These are phyloP conservation scores for Procavia capensis DNA, from an alignment of 2,113 vertebrate genomes.

Conservation along the genomic window DNA sequence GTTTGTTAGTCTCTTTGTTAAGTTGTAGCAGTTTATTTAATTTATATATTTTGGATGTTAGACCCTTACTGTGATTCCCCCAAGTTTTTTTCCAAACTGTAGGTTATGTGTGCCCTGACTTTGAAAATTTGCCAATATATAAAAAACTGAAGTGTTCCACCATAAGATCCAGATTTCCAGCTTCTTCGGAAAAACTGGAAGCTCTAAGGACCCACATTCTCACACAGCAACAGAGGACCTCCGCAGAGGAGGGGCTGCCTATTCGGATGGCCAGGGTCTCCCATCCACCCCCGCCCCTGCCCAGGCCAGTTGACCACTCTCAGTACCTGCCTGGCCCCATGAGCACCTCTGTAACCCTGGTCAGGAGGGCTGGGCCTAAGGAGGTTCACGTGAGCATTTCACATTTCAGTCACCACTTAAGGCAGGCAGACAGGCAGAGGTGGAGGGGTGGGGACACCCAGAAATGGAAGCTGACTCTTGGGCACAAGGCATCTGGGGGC, in stretches of 20 bases:
- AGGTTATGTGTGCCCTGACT: background rate
- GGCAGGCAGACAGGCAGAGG: background rate
- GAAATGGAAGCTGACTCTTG: background rate
- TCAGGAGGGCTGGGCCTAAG: background rate
- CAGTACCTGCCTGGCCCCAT: rapidly evolving
- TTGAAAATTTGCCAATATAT: background rate
- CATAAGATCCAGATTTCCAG: background rate
- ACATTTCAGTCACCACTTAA: rapidly evolving
- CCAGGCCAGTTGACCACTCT: background rate
- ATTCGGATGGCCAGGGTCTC: background rate
- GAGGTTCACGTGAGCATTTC: background rate
- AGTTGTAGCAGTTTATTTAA: background rate
- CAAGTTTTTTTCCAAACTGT: too few relatives aligned
- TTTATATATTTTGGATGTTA: too few relatives aligned
- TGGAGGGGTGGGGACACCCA: background rate
- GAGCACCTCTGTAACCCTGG: background rate
- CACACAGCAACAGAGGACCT: background rate
- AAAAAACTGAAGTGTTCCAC: background rate
- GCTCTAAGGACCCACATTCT: background rate
- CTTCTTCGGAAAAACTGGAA: background rate
- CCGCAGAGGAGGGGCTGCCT: too few relatives aligned
- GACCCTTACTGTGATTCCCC: too few relatives aligned
- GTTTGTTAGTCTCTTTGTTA: background rate
- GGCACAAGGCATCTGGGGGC: background rate
- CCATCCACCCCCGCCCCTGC: background rate